Percentiles rank a stretch among this genome's conserved stretches.
Evolutionary conservation across 2,888 invertebrate species (phyloP).

Genomic region (Pseudeuparius sepicola): DNA sequence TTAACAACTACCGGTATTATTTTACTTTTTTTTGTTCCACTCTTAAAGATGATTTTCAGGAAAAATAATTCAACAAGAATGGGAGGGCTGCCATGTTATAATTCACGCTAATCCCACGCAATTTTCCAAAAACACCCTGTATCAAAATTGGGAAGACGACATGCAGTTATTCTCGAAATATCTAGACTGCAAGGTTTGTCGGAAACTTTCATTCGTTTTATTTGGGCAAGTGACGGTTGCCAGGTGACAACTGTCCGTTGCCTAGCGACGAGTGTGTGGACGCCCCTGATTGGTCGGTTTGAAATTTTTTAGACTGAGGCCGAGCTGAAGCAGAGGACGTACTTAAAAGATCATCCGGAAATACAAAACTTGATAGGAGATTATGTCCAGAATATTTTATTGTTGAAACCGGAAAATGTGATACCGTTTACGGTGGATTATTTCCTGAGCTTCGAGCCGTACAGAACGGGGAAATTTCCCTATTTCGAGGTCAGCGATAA

Average conservation of each 20-base stretch:
- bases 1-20: slow-evolving; percentile 45
- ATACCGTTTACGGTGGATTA: slow-evolving; percentile 48
- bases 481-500: slow-evolving; percentile 19
- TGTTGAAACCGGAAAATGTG: slow-evolving; percentile 48
- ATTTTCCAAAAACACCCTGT: no score
- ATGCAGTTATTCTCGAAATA: slow-evolving; percentile 51
- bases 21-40: no score
- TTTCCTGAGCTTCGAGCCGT: slow-evolving; percentile 42
- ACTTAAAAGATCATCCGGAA: slow-evolving; percentile 47
- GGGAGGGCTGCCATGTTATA: slow-evolving; percentile 47
- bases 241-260: no score
- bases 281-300: no score
- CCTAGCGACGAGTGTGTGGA: no score
- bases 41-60: no score
- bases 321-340: slow-evolving; percentile 45
- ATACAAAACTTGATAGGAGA: slow-evolving; percentile 48
- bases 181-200: slow-evolving; percentile 49
- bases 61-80: slow-evolving; percentile 50
- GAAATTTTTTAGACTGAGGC: slow-evolving; percentile 41
- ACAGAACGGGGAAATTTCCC: slow-evolving; percentile 41
- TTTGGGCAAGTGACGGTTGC: no score
- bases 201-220: not conserved
- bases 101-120: slow-evolving; percentile 49
- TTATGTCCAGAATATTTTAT: slow-evolving; percentile 49
- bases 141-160: slow-evolving; percentile 49